phyloP scores from a whole-genome alignment of 2,113 vertebrate genomes.

The Synchiropus splendidus region DNA sequence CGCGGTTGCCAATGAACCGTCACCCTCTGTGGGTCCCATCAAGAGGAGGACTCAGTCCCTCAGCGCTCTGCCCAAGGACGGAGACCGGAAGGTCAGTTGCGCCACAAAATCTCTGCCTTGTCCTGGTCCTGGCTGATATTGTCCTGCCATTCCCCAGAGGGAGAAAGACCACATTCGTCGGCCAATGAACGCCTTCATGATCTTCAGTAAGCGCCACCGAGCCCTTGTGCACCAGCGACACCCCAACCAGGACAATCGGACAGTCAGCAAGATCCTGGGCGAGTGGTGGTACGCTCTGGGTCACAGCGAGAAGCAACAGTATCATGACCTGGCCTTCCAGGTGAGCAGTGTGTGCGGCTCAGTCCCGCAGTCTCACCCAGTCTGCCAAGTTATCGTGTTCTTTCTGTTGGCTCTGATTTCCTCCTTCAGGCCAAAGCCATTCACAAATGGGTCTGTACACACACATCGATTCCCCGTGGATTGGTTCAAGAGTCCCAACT shows the following conservation, averaged over 20 bases:
- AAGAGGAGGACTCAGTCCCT: conserved; percentile 88
- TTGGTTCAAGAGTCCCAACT: too few relatives aligned
- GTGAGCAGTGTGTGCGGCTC: too few relatives aligned
- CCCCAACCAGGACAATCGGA: conserved; percentile 91
- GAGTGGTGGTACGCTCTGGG: conserved; percentile 94
- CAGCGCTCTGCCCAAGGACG: conserved; percentile 83
- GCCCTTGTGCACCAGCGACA: conserved; percentile 88
- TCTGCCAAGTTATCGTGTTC: too few relatives aligned
- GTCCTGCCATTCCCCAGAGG: conserved; percentile 49
- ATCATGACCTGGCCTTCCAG: conserved; percentile 91
- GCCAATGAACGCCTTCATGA: conserved; percentile 95
- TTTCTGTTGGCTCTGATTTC: too few relatives aligned
- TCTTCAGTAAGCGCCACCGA: conserved; percentile 88
- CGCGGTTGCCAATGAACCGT: conserved; percentile 69
- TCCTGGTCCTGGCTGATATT: not conserved
- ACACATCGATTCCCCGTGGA: too few relatives aligned
- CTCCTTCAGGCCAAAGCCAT: too few relatives aligned
- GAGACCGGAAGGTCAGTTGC: conserved; percentile 76
- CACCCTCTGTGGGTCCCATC: conserved; percentile 66
- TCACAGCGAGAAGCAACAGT: conserved; percentile 87
- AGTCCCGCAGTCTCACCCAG: too few relatives aligned
- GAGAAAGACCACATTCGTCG: conserved; percentile 90
- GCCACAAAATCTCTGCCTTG: not conserved
- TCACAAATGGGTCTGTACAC: too few relatives aligned
- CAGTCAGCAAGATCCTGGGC: conserved; percentile 89